Evolutionary conservation across 2,888 invertebrate genomes (phyloP).

Genomic region (Eupithecia subumbrata): DNA sequence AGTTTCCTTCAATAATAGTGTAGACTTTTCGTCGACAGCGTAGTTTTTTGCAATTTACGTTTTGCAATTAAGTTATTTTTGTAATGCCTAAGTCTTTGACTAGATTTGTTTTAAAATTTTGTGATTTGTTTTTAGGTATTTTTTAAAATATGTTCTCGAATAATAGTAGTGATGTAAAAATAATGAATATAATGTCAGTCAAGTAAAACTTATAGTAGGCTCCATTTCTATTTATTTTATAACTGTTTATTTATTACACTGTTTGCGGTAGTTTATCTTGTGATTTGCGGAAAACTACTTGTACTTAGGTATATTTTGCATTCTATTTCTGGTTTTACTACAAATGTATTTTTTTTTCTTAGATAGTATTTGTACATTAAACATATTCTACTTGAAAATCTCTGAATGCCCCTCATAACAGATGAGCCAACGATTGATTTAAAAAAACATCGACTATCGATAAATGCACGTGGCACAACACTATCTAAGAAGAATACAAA

Average conservation of each 20-base stretch:
- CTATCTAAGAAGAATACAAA: constrained; percentile 32
- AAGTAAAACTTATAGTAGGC: constrained; percentile 39
- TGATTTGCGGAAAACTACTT: constrained; percentile 46
- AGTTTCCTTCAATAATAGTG: constrained; percentile 24
- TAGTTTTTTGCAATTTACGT: constrained; percentile 25
- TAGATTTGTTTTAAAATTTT: constrained; percentile 36
- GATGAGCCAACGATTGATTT: not conserved
- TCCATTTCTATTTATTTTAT: constrained; percentile 38
- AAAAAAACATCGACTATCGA: constrained; percentile 24
- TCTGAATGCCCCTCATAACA: not conserved
- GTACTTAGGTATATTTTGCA: constrained; percentile 47
- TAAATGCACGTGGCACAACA: constrained; percentile 13
- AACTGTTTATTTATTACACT: constrained; percentile 41
- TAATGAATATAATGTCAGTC: constrained; percentile 45
- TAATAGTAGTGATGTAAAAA: constrained; percentile 45
- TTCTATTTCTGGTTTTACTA: constrained; percentile 31
- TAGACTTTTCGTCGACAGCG: constrained; percentile 20
- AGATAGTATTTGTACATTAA: not conserved
- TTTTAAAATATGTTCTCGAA: constrained; percentile 44
- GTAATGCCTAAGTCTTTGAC: constrained; percentile 38
- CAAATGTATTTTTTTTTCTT: constrained; percentile 28
- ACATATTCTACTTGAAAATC: not conserved
- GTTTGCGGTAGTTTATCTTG: constrained; percentile 37
- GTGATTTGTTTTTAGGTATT: constrained; percentile 41
- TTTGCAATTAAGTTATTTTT: constrained; percentile 28